These are phyloP conservation scores for Myanophis thanlyinensis DNA, from an alignment of 2,113 vertebrate genomes.

Conservation along the genomic window DNA sequence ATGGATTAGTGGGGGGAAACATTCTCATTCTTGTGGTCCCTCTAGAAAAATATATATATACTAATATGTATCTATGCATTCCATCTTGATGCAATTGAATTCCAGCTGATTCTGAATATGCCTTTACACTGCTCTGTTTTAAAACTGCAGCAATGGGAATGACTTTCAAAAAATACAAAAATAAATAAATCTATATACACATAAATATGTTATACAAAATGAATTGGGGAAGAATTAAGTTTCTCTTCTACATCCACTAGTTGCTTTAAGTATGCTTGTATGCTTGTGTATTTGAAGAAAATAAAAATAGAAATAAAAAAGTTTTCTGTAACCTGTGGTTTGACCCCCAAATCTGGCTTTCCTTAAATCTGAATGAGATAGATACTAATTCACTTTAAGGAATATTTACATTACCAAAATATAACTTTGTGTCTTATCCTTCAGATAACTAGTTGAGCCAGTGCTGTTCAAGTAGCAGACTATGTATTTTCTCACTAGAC, in stretches of 20 bases:
- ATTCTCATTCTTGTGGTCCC: background rate
- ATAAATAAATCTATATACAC: background rate
- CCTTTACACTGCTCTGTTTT: background rate
- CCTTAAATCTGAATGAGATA: background rate
- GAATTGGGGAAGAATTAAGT: background rate
- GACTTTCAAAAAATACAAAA: background rate
- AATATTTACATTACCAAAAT: background rate
- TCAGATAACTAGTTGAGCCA: too few relatives aligned
- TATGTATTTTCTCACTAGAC: background rate
- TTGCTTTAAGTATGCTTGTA: constrained; percentile 34
- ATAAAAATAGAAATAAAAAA: background rate
- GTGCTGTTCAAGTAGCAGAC: background rate
- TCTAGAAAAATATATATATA: background rate
- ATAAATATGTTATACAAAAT: background rate
- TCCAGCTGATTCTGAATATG: background rate
- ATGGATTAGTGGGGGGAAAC: background rate
- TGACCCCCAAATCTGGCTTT: too few relatives aligned
- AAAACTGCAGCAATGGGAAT: background rate
- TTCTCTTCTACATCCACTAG: constrained; percentile 18
- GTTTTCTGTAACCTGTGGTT: background rate
- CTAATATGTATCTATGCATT: background rate
- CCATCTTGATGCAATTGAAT: background rate
- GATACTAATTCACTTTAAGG: background rate
- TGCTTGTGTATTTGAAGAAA: background rate
- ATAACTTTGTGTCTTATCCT: background rate